These are phyloP conservation scores for Mustela nigripes DNA, from an alignment of 2,113 vertebrate genomes.

Conservation along the genomic window DNA sequence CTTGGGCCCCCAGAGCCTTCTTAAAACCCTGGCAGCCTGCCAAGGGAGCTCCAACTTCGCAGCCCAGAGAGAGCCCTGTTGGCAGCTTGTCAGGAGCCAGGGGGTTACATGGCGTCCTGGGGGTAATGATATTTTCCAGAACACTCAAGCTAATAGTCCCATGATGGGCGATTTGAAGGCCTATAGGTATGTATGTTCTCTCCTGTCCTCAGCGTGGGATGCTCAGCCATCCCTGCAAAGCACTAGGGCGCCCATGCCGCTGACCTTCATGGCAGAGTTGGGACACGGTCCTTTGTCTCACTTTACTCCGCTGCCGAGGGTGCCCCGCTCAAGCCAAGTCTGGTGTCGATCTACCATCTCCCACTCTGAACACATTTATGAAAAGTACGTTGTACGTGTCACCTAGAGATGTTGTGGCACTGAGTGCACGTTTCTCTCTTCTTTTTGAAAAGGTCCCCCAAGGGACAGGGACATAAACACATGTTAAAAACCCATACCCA, in stretches of 20 bases:
- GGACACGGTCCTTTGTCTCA: neutral
- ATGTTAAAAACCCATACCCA: neutral
- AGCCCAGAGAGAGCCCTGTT: slow-evolving; percentile 69
- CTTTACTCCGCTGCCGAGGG: neutral
- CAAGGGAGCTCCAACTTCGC: slow-evolving; percentile 77
- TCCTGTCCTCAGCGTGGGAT: neutral
- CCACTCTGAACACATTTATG: neutral
- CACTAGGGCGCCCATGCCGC: neutral
- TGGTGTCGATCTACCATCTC: neutral
- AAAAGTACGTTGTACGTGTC: neutral
- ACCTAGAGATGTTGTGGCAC: neutral
- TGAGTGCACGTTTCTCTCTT: neutral
- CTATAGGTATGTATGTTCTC: slow-evolving; percentile 55
- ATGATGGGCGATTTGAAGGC: slow-evolving; percentile 60
- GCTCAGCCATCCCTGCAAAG: slow-evolving; percentile 35
- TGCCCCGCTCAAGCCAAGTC: neutral
- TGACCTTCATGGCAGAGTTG: neutral
- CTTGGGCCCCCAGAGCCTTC: slow-evolving; percentile 79
- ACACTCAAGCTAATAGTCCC: slow-evolving; percentile 80
- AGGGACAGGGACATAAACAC: neutral
- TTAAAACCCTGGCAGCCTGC: slow-evolving; percentile 76
- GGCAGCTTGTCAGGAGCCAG: slow-evolving; percentile 76
- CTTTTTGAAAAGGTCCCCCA: neutral
- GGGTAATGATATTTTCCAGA: slow-evolving; percentile 83
- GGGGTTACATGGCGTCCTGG: slow-evolving; percentile 81